Evolutionary conservation across 2,888 invertebrate genomes (phyloP).

Genomic region (Acronicta leporina): DNA sequence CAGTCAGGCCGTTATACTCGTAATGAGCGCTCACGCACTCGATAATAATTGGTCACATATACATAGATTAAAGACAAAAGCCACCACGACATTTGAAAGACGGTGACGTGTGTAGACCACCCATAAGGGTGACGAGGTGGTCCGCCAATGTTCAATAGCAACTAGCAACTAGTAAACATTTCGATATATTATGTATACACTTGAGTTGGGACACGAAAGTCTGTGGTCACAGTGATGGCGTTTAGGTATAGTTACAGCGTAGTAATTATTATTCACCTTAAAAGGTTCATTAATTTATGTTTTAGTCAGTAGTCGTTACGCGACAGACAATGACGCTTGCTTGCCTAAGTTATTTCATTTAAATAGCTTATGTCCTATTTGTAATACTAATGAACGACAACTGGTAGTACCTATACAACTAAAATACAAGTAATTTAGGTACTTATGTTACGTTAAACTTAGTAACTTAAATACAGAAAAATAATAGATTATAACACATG

Average conservation of each 20-base stretch:
- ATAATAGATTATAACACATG: too few relatives aligned
- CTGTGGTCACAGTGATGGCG: slow-evolving; percentile 12
- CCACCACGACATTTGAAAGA: slow-evolving; percentile 19
- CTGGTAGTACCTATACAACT: neutral
- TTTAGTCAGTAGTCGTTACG: too few relatives aligned
- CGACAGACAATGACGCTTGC: too few relatives aligned
- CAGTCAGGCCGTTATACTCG: slow-evolving; percentile 8
- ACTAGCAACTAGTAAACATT: slow-evolving; percentile 32
- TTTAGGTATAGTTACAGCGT: neutral
- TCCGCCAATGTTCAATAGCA: slow-evolving; percentile 29
- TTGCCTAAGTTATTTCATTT: neutral
- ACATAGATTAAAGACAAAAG: slow-evolving; percentile 33
- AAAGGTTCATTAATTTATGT: too few relatives aligned
- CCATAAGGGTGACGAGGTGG: slow-evolving; percentile 23
- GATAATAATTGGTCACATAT: slow-evolving; percentile 1
- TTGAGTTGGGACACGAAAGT: slow-evolving; percentile 2
- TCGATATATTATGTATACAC: slow-evolving; percentile 16
- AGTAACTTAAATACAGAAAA: neutral
- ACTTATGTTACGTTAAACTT: neutral
- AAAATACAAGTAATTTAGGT: neutral
- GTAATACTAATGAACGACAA: neutral
- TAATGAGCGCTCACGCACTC: slow-evolving; percentile 9
- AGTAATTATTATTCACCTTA: neutral
- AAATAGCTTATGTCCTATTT: neutral
- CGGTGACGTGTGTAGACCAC: slow-evolving; percentile 28